Base-by-base conservation (phyloP, 2,797 vertebrate genomes). In the Streptopelia turtur region DNA sequence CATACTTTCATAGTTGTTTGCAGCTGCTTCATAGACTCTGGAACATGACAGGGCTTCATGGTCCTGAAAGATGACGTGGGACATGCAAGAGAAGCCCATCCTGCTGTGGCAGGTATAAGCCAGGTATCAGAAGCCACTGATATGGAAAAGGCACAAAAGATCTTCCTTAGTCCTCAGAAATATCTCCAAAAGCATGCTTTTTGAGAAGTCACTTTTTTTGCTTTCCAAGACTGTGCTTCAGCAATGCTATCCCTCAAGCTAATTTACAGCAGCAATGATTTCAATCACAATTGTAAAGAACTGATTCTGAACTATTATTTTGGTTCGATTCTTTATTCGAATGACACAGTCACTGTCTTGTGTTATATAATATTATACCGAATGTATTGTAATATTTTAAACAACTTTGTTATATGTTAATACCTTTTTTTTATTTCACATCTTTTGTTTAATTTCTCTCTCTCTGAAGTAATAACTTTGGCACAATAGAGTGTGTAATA, bases 371-470 rank as follows among this genome's bases (percentile, higher is more conserved):
- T 50, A 76, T 56, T 80, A 39, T 47, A 39, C 8, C 13, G 86
- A 77, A 33, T 13, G 0, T 47, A 80, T 21, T 83, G 11, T 24
- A 64, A 35, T 64, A 50, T 87, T 95, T 84, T 61, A 65, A 78
- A 74, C 9, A 53, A 66, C 18, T 87, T 79, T 37, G 11, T 66
- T 87, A 25, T 14, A 17, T 35, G 7, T 33, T 82, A 84, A 39
- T 56, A 35, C 11, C 5, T 68, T 41, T 80, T 37, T 85, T 75
- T 15, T 59, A 13, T 90, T 95, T 76, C 23, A 63, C 8, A 17
- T 75, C 63, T 71, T 94, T 75, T 87, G 39, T 70, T 87, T 93
- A 45, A 86, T 82, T 91, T 93, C 53, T 70, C 5, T 80, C 25
- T 71, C 85, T 57, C 65, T 65, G 63, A 87, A 86, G 45, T 56